Evolutionary conservation across 2,797 vertebrate species (phyloP).

Genomic region (Peromyscus aztecus): DNA sequence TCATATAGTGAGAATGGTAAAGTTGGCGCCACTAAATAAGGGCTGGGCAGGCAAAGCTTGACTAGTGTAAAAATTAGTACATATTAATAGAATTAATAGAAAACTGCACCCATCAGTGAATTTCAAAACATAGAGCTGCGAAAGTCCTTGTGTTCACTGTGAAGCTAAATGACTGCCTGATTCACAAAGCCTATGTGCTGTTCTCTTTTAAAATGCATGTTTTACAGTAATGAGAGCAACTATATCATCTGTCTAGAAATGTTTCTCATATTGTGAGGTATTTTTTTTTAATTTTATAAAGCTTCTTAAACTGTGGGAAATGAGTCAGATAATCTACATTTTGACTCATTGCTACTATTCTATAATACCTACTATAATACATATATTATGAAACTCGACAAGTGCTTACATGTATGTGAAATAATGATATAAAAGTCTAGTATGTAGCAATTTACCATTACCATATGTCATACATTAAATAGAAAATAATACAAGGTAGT

Average conservation of each 20-base stretch:
- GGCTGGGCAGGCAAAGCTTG: not conserved
- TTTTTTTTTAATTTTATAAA: not conserved
- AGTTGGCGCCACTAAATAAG: not conserved
- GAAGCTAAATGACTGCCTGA: rapidly evolving
- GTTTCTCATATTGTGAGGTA: not conserved
- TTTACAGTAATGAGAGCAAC: not conserved
- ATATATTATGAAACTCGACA: not conserved
- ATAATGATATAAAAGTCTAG: not conserved
- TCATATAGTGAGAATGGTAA: not conserved
- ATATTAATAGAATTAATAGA: not conserved
- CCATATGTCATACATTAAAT: too few relatives aligned
- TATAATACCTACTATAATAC: not conserved
- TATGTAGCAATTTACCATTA: not conserved
- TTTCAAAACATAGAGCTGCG: too few relatives aligned
- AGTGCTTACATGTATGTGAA: not conserved
- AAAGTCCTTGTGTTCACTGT: not conserved
- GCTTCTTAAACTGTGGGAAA: not conserved
- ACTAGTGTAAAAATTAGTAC: not conserved
- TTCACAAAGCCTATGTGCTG: rapidly evolving
- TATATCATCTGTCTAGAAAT: not conserved
- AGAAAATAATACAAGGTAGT: not conserved
- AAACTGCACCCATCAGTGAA: rapidly evolving
- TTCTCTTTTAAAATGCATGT: not conserved
- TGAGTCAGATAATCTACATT: not conserved
- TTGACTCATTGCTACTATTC: not conserved